Evolutionary conservation across 1,140 invertebrate species (phyloP).

Genomic region (Pogonomyrmex californicus): DNA sequence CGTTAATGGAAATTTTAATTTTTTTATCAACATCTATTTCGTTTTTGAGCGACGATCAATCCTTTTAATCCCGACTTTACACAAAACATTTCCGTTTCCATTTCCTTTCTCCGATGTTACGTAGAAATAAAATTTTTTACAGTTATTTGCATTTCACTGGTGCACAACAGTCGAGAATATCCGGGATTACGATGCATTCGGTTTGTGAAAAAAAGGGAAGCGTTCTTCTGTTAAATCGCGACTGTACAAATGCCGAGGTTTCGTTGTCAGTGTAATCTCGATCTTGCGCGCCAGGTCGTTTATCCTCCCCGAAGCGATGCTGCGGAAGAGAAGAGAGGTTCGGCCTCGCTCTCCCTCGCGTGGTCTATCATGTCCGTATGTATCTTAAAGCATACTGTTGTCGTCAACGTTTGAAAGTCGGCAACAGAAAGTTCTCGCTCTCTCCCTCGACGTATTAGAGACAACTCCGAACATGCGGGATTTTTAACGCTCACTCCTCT

Average conservation of each 20-base stretch:
- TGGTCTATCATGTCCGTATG: slow-evolving; percentile 18
- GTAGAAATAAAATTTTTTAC: neutral
- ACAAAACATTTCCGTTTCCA: neutral
- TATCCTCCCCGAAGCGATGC: slow-evolving; percentile 73
- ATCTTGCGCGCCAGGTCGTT: slow-evolving; percentile 73
- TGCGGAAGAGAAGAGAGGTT: slow-evolving; percentile 56
- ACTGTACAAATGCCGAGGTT: slow-evolving; percentile 70
- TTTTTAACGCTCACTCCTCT: slow-evolving; percentile 9
- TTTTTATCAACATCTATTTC: neutral
- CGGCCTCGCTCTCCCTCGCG: slow-evolving; percentile 64
- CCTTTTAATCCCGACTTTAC: neutral
- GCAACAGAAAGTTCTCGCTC: neutral
- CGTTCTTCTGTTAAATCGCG: slow-evolving; percentile 69
- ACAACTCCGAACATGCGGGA: neutral
- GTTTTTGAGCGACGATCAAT: neutral
- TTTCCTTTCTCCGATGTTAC: neutral
- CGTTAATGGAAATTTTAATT: neutral
- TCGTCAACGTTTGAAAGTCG: neutral
- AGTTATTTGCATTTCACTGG: slow-evolving; percentile 23
- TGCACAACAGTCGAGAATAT: neutral
- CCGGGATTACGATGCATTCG: slow-evolving; percentile 29
- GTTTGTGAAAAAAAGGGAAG: slow-evolving; percentile 50
- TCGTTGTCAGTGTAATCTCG: slow-evolving; percentile 73
- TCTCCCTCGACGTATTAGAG: slow-evolving; percentile 6
- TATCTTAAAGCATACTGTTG: slow-evolving; percentile 26